phyloP scores from a whole-genome alignment of 92 coral and sea anemone species.

The Ricordea florida region DNA sequence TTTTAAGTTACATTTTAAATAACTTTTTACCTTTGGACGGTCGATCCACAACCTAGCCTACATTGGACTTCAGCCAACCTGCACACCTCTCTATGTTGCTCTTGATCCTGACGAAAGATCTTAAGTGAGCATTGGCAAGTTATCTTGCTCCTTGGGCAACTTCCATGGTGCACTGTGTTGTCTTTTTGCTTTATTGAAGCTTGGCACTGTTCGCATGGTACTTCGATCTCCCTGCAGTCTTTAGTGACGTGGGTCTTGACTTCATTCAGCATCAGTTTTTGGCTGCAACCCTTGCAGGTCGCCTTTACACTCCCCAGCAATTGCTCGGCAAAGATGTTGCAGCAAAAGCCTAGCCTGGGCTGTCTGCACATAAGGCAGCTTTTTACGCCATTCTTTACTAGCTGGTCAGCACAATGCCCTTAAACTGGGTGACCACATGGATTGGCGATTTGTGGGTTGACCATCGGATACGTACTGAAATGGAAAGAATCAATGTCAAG shows the following conservation, averaged over 20 bases:
- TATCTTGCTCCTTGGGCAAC: neutral
- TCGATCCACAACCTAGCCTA: neutral
- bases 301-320: neutral
- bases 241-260: neutral
- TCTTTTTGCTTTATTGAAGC: neutral
- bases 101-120: neutral
- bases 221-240: neutral
- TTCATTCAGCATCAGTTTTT: neutral
- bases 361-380: conserved; percentile 13
- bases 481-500: neutral
- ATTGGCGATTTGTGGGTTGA: conserved; percentile 5
- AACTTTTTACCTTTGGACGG: neutral
- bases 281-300: conserved; percentile 1
- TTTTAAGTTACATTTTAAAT: neutral
- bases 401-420: neutral
- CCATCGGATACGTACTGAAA: conserved; percentile 21
- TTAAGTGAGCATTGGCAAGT: neutral
- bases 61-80: conserved; percentile 2
- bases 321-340: neutral
- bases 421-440: conserved; percentile 6
- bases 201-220: neutral
- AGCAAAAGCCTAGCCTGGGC: neutral
- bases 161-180: neutral
- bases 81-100: neutral
- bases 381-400: neutral